Conservation (phyloP, 2,888 invertebrate genomes). For the Platerodrilus igneus region DNA sequence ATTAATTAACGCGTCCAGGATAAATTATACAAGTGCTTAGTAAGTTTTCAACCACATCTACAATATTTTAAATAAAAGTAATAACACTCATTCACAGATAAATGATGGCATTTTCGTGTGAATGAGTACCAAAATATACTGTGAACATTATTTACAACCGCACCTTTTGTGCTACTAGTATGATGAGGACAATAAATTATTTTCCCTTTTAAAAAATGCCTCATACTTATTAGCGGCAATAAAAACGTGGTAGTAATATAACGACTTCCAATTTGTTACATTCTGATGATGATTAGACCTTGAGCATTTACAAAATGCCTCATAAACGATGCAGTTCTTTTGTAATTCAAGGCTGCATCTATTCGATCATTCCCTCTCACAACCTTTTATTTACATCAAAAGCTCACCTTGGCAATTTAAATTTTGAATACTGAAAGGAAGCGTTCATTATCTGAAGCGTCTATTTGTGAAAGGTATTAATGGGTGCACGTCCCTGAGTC, state of each 20-base stretch:
- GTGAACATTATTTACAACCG: conserved; percentile 47
- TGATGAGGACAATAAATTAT: conserved; percentile 45
- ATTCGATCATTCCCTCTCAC: no score
- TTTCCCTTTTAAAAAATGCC: conserved; percentile 36
- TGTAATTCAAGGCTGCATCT: no score
- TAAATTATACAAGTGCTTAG: no score
- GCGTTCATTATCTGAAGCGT: conserved; percentile 33
- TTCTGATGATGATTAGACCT: no score
- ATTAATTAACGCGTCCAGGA: no score
- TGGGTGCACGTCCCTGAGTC: conserved; percentile 41
- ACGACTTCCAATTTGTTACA: no score
- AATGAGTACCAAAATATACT: conserved; percentile 44
- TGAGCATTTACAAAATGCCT: no score
- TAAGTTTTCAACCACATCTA: no score
- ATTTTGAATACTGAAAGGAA: conserved; percentile 17
- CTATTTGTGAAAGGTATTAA: conserved; percentile 44
- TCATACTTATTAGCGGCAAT: conserved; percentile 36
- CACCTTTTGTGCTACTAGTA: conserved; percentile 46
- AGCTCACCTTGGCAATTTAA: conserved; percentile 7
- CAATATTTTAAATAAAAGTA: no score
- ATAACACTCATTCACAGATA: no score
- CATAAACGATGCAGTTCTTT: no score
- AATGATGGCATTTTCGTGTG: conserved; percentile 44
- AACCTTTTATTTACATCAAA: no score
- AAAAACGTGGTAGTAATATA: conserved; percentile 28